Evolutionary conservation across 2,888 invertebrate species (phyloP), one percentile per base, ranked within the genome.

Genomic region (Sisyra nigra): DNA sequence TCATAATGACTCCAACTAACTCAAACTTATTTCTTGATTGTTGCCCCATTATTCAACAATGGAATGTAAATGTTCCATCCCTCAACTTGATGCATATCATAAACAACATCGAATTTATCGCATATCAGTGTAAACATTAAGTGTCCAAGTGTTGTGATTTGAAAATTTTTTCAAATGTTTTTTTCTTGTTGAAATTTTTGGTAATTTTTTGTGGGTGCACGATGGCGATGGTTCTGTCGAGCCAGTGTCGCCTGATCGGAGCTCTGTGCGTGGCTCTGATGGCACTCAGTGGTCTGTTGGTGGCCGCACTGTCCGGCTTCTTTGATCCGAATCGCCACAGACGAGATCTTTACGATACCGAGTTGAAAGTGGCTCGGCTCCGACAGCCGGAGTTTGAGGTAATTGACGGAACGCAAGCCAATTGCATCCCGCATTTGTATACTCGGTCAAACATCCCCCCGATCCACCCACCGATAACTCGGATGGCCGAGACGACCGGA

Each of bases 191-290:
- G 24, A 7, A 24, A 24, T 24, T 24, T 24, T 24, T 7, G 24
- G 24, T 24, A 5, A 7, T 24, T 24, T 24, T 3, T 24, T 24
- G 3, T 24, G 24, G 11, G 35, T 31, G 3, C 44, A 53, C 42
- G 30, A 76, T 76, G 76, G 75, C 76, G 50, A 74, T 76, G 71
- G 75, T 76, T 55, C 67, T 76, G 52, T 76, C 76, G 48, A 68
- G 70, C 58, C 73, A 73, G 71, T 66, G 70, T 66, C 60, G 70
- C 49, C 57, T 75, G 53, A 67, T 74, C 51, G 69, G 69, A 52
- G 70, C 71, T 50, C 62, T 74, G 53, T 63, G 63, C 53, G 66
- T 74, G 51, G 62, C 69, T 43, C 63, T 72, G 51, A 63, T 73
- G 54, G 61, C 71, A 50, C 58, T 72, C 52, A 71, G 72, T 42